Evolutionary conservation across 1,140 invertebrate genomes (phyloP).

Genomic region (Bombus turneri): DNA sequence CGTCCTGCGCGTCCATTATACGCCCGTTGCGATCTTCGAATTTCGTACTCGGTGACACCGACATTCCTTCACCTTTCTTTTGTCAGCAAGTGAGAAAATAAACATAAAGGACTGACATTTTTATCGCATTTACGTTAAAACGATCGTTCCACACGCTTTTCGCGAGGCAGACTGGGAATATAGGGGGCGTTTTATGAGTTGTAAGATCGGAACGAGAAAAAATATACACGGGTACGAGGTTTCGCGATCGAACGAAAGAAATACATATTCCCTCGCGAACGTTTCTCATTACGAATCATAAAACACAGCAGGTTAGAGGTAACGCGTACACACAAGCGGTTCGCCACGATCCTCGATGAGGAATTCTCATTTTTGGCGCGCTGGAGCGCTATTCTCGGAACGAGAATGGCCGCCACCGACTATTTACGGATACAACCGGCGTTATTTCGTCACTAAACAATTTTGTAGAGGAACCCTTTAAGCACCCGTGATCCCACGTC

Average conservation of each 20-base stretch:
- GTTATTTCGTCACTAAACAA: constrained; percentile 75
- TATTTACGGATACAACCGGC: constrained; percentile 75
- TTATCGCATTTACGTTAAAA: background rate
- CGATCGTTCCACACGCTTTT: constrained; percentile 13
- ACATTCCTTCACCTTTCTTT: background rate
- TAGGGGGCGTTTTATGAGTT: constrained; percentile 9
- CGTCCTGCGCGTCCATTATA: constrained; percentile 53
- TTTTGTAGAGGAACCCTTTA: constrained; percentile 55
- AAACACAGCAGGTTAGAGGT: background rate
- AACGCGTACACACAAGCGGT: background rate
- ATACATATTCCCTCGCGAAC: background rate
- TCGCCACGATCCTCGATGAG: constrained; percentile 53
- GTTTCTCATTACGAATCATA: constrained; percentile 14
- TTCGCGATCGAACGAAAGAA: background rate
- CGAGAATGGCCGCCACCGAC: constrained; percentile 70
- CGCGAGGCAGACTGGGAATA: background rate
- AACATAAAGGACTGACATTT: background rate
- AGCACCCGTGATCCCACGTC: constrained; percentile 1
- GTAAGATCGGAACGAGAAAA: background rate
- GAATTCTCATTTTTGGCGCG: constrained; percentile 74
- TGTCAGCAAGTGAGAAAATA: background rate
- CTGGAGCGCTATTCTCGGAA: constrained; percentile 73
- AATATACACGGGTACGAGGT: background rate
- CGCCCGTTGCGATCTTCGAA: constrained; percentile 23
- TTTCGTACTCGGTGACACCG: constrained; percentile 24